Evolutionary conservation across 2,797 vertebrate genomes (phyloP), one percentile per base, ranked within the genome.

Genomic region (Ctenosaura bakeri): DNA sequence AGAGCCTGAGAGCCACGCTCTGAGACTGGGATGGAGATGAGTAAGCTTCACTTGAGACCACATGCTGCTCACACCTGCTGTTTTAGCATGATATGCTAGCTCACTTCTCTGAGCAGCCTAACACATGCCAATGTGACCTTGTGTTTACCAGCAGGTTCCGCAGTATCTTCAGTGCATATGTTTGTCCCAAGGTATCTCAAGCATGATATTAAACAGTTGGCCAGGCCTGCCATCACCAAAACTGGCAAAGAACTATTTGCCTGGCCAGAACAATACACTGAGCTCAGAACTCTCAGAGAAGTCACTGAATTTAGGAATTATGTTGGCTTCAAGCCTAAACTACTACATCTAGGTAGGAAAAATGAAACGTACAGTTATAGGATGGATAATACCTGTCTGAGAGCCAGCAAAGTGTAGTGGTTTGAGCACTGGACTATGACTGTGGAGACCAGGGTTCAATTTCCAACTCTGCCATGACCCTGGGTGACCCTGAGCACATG

Each of bases 101-200:
- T 74, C 7, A 64, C 26, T 50, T 79, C 38, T 87, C 62, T 89
- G 81, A 22, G 42, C 2, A 78, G 56, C 32, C 24, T 76, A 42
- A 89, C 88, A 83, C 29, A 73, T 69, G 83, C 83, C 22, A 56
- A 62, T 54, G 46, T 79, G 74, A 79, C 62, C 83, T 89, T 56
- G 50, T 50, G 16, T 85, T 79, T 85, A 69, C 74, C 80, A 64
- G 64, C 50, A 64, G 56, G 59, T 84, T 62, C 71, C 38, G 71
- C 29, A 62, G 42, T 76, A 85, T 66, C 76, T 50, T 84, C 59
- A 89, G 78, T 69, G 42, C 35, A 26, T 38, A 78, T 1, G 10
- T 42, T 64, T 89, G 74, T 89, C 88, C 74, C 46, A 85, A 62
- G 83, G 35, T 89, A 62, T 89, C 88, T 74, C 59, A 85, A 62